A percentile compares a stretch with the other conserved stretches of the same genome.
Evolutionary conservation across 2,113 vertebrate genomes (phyloP).

Genomic region (Campylomormyrus numenius): DNA sequence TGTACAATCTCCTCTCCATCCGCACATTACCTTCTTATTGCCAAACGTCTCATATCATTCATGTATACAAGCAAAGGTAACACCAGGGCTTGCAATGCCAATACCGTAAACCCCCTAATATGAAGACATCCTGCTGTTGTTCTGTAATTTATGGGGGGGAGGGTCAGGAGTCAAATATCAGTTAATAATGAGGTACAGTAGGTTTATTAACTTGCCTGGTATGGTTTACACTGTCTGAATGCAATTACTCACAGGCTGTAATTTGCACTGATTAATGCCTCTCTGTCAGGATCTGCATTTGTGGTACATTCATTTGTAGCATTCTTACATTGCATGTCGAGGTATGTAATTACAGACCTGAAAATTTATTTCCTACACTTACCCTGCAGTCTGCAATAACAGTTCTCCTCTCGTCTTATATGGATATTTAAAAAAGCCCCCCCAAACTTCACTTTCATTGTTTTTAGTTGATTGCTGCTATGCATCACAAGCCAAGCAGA

Average conservation of each 20-base stretch:
- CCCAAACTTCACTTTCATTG: not conserved
- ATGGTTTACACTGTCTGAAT: not conserved
- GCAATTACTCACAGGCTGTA: not conserved
- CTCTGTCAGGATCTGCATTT: not conserved
- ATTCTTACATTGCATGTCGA: not conserved
- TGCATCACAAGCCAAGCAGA: not conserved
- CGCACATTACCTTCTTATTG: not conserved
- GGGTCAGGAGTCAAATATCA: not conserved
- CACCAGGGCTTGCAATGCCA: not conserved
- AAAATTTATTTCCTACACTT: not conserved
- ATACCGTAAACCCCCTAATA: not conserved
- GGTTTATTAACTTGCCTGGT: slow-evolving; percentile 3
- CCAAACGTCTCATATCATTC: not conserved
- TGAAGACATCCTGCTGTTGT: not conserved
- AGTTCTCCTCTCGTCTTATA: not conserved
- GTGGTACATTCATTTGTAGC: not conserved
- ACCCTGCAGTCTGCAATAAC: not conserved
- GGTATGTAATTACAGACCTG: not conserved
- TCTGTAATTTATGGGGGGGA: not conserved
- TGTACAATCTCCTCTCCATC: not conserved
- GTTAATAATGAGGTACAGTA: slow-evolving; percentile 9
- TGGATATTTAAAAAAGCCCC: not conserved
- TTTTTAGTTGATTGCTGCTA: not conserved
- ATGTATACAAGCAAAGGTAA: not conserved
- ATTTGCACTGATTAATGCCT: slow-evolving; percentile 3